Conservation (phyloP, 2,113 vertebrate genomes). For the Archilochus colubris region DNA sequence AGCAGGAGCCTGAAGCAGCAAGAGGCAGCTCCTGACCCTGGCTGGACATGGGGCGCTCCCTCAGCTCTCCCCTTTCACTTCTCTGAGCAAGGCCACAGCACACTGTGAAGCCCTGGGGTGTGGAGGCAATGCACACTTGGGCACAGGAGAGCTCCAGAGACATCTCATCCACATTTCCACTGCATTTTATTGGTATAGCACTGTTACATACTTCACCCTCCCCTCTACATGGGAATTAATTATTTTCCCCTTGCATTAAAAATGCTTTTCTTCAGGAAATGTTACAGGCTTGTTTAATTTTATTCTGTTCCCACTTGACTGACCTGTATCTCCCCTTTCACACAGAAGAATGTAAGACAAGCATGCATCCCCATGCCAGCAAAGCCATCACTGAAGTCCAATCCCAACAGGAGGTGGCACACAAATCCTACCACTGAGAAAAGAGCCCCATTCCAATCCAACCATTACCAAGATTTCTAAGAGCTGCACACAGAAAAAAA, state of each 20-base stretch:
- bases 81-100: accelerated
- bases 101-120: accelerated
- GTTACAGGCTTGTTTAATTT: background rate
- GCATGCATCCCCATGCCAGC: accelerated
- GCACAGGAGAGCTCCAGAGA: background rate
- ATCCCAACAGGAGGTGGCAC: background rate
- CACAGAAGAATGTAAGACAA: background rate
- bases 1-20: background rate
- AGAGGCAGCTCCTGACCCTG: background rate
- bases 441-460: background rate
- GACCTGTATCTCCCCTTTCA: background rate
- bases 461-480: background rate
- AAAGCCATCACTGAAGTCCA: background rate
- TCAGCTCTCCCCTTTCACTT: background rate
- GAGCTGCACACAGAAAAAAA: background rate
- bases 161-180: background rate
- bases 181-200: accelerated
- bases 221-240: background rate
- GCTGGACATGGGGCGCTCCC: accelerated
- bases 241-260: background rate
- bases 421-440: background rate
- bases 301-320: background rate
- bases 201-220: background rate
- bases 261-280: background rate
- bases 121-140: background rate